phyloP scores from a whole-genome alignment of 2,113 vertebrate genomes.

The Podocnemis expansa region DNA sequence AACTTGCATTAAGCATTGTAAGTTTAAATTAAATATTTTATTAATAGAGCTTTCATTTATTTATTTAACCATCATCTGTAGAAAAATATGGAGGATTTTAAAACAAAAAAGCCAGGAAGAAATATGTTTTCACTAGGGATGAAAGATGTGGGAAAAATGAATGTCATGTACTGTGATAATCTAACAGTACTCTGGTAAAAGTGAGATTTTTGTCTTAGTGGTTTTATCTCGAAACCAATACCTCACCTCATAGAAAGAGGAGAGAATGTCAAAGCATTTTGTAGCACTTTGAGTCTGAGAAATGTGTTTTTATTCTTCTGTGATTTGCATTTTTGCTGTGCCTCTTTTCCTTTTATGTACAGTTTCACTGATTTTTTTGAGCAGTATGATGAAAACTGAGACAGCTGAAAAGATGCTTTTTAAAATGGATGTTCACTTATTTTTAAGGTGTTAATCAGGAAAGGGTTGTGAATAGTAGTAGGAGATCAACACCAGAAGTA shows the following conservation, averaged over 20 bases:
- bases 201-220: background rate
- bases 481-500: background rate
- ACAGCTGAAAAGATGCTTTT: background rate
- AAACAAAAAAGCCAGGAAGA: background rate
- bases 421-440: background rate
- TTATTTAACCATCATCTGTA: background rate
- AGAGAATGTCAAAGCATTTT: background rate
- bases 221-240: background rate
- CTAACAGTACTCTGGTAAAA: background rate
- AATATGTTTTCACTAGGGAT: background rate
- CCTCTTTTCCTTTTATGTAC: background rate
- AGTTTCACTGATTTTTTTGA: background rate
- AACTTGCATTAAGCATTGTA: background rate
- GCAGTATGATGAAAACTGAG: background rate
- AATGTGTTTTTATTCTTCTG: background rate
- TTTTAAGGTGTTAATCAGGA: background rate
- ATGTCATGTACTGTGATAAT: background rate
- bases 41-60: background rate
- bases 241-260: background rate
- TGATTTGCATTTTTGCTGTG: too few species aligned
- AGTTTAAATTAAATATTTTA: background rate
- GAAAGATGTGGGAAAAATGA: background rate
- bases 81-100: background rate
- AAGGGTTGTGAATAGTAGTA: background rate
- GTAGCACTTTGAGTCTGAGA: background rate